Conservation (phyloP, 2,888 invertebrate genomes). For the Stenodema calcarata region DNA sequence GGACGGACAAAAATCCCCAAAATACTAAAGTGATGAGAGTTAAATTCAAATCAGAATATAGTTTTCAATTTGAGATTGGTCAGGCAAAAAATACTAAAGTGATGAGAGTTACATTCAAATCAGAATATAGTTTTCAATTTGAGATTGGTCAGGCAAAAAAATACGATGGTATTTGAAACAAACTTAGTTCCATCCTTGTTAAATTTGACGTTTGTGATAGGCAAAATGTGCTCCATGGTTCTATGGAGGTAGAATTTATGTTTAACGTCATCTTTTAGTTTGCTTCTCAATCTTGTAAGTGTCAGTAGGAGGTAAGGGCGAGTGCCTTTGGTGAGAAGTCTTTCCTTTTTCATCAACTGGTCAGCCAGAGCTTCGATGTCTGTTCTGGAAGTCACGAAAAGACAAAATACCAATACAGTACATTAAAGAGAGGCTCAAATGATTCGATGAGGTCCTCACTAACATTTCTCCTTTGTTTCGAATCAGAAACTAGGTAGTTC, state of each 20-base stretch:
- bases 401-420: background rate
- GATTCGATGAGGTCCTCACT: no score
- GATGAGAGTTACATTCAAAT: no score
- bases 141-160: no score
- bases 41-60: no score
- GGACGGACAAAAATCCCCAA: slow-evolving; percentile 38
- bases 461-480: no score
- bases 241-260: slow-evolving; percentile 73
- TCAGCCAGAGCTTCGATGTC: slow-evolving; percentile 66
- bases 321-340: slow-evolving; percentile 67
- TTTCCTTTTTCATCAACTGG: slow-evolving; percentile 65
- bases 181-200: slow-evolving; percentile 72
- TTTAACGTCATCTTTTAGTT: slow-evolving; percentile 69
- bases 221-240: slow-evolving; percentile 72
- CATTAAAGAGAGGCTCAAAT: no score
- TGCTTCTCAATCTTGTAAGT: slow-evolving; percentile 69
- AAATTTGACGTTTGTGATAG: slow-evolving; percentile 75
- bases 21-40: no score
- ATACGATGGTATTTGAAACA: background rate
- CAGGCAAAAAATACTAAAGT: no score
- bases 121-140: no score
- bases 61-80: no score
- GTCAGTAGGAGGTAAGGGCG: slow-evolving; percentile 68
- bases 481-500: no score
- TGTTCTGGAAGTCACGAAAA: slow-evolving; percentile 62